A percentile compares a stretch with the other conserved stretches of the same genome.
Evolutionary conservation across 2,888 invertebrate genomes (phyloP).

Genomic region (Chouioia cunea): DNA sequence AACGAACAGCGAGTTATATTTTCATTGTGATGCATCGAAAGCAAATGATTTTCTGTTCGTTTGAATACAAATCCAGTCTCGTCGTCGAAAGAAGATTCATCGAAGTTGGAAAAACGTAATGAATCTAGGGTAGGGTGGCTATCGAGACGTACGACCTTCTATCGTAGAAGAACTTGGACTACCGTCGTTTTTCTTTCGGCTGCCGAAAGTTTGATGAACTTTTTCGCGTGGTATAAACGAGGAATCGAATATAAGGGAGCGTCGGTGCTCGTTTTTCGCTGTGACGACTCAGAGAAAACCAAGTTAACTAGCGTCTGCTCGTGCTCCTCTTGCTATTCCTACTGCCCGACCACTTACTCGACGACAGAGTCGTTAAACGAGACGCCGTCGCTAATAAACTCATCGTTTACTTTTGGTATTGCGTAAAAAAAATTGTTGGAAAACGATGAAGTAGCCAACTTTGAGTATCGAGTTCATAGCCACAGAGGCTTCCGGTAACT

Average conservation of each 20-base stretch:
- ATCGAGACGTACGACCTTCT: conserved; percentile 9
- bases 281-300: conserved; percentile 4
- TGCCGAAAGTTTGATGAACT: conserved; percentile 33
- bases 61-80: no score
- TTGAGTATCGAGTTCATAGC: neutral
- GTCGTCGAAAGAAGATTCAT: neutral
- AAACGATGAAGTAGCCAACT: no score
- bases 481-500: neutral
- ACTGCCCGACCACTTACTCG: neutral
- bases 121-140: conserved; percentile 30
- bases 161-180: no score
- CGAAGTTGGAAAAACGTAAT: conserved; percentile 27
- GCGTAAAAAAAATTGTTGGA: conserved; percentile 5
- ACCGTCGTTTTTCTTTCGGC: conserved; percentile 19
- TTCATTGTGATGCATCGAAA: no score
- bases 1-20: no score
- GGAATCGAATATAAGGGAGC: conserved; percentile 21
- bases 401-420: neutral
- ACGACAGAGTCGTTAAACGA: neutral
- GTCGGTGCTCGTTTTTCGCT: conserved; percentile 7
- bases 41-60: no score
- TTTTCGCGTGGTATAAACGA: conserved; percentile 15
- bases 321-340: neutral
- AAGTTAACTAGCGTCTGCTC: conserved; percentile 4
- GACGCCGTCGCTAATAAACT: conserved; percentile 3